Evolutionary conservation across 2,113 vertebrate genomes (phyloP).

Genomic region (Syrmaticus mikado): DNA sequence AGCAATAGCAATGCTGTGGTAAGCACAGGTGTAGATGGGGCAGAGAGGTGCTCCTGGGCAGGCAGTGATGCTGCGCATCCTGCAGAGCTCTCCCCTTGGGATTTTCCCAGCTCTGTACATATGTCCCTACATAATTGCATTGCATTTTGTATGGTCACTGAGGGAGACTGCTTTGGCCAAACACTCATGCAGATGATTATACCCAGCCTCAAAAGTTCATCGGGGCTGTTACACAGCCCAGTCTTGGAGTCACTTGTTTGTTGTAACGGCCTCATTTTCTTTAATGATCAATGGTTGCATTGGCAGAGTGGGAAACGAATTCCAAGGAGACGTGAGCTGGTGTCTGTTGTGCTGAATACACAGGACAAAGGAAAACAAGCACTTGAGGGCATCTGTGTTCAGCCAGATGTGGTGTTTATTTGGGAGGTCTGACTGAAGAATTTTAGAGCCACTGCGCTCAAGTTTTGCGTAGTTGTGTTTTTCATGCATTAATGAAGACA

Average conservation of each 20-base stretch:
- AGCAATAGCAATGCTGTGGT: not conserved
- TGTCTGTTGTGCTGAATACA: not conserved
- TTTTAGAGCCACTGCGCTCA: not conserved
- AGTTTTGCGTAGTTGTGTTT: not conserved
- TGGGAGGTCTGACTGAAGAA: not conserved
- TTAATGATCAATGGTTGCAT: not conserved
- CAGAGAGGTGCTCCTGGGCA: not conserved
- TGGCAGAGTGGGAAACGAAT: not conserved
- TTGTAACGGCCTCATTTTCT: not conserved
- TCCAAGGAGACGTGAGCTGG: not conserved
- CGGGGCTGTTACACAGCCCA: not conserved
- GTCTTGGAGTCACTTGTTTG: accelerated
- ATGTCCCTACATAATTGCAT: not conserved
- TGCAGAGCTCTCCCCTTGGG: not conserved
- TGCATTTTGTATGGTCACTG: not conserved
- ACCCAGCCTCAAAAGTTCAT: not conserved
- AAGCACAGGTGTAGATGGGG: not conserved
- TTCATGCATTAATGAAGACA: not conserved
- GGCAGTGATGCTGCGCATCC: not conserved
- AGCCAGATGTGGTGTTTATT: not conserved
- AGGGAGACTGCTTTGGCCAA: not conserved
- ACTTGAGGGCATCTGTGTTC: not conserved
- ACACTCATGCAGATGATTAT: accelerated
- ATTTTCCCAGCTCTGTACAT: accelerated
- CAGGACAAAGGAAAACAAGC: not conserved